Evolutionary conservation across 2,888 invertebrate genomes (phyloP).

Genomic region (Leucophenga maculata): DNA sequence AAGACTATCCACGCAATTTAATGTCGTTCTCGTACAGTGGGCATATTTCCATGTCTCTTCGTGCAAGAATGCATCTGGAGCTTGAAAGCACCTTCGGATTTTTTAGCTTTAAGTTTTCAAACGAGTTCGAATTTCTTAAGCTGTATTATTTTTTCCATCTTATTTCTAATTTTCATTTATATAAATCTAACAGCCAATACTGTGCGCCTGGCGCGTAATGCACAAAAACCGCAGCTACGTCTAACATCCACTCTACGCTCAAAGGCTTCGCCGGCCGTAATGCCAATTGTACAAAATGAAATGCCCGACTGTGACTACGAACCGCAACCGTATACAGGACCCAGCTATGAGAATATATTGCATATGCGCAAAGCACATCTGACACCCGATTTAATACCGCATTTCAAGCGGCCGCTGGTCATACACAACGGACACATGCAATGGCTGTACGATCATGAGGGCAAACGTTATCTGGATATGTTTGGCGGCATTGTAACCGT

Average conservation of each 20-base stretch:
- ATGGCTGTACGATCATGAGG: constrained; percentile 91
- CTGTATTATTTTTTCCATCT: no score
- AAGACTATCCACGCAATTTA: no score
- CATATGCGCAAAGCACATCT: constrained; percentile 77
- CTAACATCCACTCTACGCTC: constrained; percentile 54
- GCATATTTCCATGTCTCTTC: no score
- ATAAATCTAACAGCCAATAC: constrained; percentile 32
- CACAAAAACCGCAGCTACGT: not conserved
- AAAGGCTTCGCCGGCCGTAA: constrained; percentile 52
- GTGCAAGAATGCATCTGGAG: no score
- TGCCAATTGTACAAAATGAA: constrained; percentile 52
- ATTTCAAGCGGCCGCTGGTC: constrained; percentile 87
- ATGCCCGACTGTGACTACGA: constrained; percentile 63
- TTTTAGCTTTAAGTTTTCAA: no score
- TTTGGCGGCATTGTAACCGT: constrained; percentile 98
- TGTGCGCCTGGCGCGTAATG: constrained; percentile 32
- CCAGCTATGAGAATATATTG: constrained; percentile 76
- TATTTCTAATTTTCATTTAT: not conserved
- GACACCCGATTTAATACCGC: constrained; percentile 80
- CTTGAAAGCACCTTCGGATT: no score
- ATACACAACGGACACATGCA: constrained; percentile 92
- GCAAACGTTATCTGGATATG: constrained; percentile 92
- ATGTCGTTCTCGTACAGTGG: no score
- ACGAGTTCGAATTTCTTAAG: no score
- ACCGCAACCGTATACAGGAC: constrained; percentile 75